These are phyloP conservation scores for Formica selysi DNA, from an alignment of 1,140 invertebrate species.

Conservation along the genomic window DNA sequence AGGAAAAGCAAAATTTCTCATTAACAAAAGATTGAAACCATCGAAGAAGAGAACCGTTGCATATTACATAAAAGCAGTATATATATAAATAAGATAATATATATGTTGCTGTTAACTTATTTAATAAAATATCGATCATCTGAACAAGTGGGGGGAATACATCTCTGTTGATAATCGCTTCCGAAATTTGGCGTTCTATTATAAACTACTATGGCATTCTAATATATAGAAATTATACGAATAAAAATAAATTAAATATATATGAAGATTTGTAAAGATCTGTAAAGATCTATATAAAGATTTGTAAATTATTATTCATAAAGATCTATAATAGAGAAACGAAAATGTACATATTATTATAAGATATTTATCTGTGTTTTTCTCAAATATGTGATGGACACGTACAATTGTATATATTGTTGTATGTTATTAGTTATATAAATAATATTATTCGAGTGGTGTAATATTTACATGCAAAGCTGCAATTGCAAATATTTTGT, in stretches of 20 bases:
- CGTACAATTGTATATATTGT: background rate
- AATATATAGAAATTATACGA: background rate
- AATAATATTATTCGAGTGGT: too few relatives aligned
- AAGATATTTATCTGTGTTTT: conserved; percentile 4
- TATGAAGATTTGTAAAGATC: too few relatives aligned
- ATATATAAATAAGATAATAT: background rate
- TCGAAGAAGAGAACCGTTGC: background rate
- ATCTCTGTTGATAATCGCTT: background rate
- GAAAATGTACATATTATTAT: background rate
- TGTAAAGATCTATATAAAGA: too few relatives aligned
- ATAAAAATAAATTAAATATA: too few relatives aligned
- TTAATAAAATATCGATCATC: background rate
- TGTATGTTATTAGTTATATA: background rate
- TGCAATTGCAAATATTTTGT: too few relatives aligned
- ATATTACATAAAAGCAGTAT: background rate
- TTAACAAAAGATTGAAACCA: background rate
- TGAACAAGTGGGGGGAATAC: background rate
- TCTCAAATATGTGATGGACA: background rate
- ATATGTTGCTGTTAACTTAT: background rate
- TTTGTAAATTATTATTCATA: too few relatives aligned
- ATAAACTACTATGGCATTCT: background rate
- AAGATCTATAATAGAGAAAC: background rate
- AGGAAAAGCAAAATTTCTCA: background rate
- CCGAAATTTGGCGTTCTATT: background rate
- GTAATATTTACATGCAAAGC: too few relatives aligned